phyloP scores from a whole-genome alignment of 2,113 vertebrate species.

The Delphinus delphis region DNA sequence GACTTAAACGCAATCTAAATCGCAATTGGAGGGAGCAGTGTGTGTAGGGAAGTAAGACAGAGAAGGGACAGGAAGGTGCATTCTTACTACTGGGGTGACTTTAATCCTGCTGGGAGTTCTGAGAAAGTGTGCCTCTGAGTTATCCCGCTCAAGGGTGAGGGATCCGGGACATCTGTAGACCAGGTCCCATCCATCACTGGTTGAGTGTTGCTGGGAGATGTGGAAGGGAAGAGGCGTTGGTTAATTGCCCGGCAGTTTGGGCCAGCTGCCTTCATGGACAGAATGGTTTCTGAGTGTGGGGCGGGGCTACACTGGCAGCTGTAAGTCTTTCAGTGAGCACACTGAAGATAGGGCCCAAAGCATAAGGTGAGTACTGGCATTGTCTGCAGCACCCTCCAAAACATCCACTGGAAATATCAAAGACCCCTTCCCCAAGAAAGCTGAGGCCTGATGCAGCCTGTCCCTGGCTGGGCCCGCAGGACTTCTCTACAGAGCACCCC shows the following conservation, averaged over 20 bases:
- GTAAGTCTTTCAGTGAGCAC: neutral
- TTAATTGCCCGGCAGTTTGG: neutral
- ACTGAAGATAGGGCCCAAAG: neutral
- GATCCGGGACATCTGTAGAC: neutral
- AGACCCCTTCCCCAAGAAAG: neutral
- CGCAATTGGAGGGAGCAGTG: too few relatives aligned
- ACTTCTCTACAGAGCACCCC: neutral
- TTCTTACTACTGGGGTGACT: neutral
- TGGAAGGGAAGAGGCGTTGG: neutral
- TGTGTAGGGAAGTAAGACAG: neutral
- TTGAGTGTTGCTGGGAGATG: neutral
- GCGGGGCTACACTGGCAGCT: neutral
- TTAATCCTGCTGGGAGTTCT: neutral
- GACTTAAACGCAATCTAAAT: neutral
- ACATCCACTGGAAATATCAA: neutral
- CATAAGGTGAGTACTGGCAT: neutral
- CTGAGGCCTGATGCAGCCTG: neutral
- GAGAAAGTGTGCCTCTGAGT: neutral
- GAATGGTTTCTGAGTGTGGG: neutral
- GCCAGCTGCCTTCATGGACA: neutral
- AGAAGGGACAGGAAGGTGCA: neutral
- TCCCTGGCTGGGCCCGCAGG: neutral
- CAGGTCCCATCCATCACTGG: neutral
- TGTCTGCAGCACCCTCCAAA: neutral
- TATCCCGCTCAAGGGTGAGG: neutral